Base-by-base conservation (phyloP, 2,888 invertebrate species). In the Spisula subtruncata region DNA sequence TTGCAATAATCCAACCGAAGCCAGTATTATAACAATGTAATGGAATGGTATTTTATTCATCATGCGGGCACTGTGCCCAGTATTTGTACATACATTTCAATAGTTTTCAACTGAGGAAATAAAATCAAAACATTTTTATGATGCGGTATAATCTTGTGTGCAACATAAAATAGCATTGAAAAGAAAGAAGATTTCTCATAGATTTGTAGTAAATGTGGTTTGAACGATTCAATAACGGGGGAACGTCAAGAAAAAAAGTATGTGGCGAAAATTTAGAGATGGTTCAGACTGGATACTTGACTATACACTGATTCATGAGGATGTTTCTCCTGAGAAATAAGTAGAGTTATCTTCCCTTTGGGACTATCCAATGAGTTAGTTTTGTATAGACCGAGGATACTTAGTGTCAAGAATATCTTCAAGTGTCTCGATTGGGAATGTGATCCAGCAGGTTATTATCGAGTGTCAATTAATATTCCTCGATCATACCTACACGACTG, bases 21-120 rank as follows among this genome's bases (percentile, higher is more conserved):
- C n/a, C 60, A n/a, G 25, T 75, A 35, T 35, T 35, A 75, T 18
- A 75, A 35, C 75, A 32, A 18, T 75, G 35, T 75, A 35, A 75
- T 75, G 14, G 35, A 75, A 75, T 75, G 18, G 35, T 75, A 75
- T 75, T 75, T 75, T 75, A 75, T 75, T 32, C 75, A 29, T 75
- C 2, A 16, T 16, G 8, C 35, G 75, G 75, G 75, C 75, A 75
- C 4, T 4, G 18, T 75, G 75, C 75, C 75, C 75, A 14, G 14
- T 25, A 66, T 66, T 66, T 25, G 25, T 66, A 25, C 60, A 25
- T 66, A 66, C n/a, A 66, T 66, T 6, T n/a, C 25, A n/a, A 25
- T 66, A 25, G 60, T 66, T 66, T 66, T 66, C 60, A 66, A 66
- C 25, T 25, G 60, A 66, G n/a, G 60, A 25, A 66, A 66, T 66